Percentiles rank a stretch among this genome's conserved stretches.
These are phyloP conservation scores for Drosophila parvula DNA, from an alignment of 1,140 invertebrate genomes.

Conservation along the genomic window DNA sequence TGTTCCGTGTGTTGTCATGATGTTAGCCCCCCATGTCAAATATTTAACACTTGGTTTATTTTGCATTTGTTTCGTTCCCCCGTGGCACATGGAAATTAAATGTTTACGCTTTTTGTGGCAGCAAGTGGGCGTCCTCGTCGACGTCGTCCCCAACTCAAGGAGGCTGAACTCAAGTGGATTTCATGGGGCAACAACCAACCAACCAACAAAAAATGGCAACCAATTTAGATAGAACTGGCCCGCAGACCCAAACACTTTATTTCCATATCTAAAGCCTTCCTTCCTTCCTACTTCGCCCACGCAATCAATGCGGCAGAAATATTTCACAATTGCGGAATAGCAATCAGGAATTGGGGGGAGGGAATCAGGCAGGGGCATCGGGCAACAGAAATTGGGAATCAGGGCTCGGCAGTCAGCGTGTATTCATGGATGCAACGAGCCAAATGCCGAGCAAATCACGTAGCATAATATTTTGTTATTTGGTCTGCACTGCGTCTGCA, in stretches of 20 bases:
- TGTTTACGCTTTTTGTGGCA: conserved; percentile 81
- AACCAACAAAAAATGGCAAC: conserved; percentile 51
- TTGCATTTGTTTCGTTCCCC: conserved; percentile 58
- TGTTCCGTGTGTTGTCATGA: not conserved
- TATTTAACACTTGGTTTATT: conserved; percentile 81
- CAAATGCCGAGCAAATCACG: conserved; percentile 69
- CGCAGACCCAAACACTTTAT: conserved; percentile 13
- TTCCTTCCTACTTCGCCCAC: conserved; percentile 31
- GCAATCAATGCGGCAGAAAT: conserved; percentile 60
- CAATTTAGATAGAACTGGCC: conserved; percentile 39
- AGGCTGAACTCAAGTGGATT: conserved; percentile 39
- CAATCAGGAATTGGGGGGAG: conserved; percentile 56
- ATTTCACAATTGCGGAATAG: conserved; percentile 64
- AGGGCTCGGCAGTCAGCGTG: not conserved
- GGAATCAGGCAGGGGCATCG: conserved; percentile 5
- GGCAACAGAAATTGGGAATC: conserved; percentile 4
- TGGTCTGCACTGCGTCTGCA: conserved; percentile 32
- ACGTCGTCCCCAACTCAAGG: conserved; percentile 35
- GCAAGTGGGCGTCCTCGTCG: conserved; percentile 66
- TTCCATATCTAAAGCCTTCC: conserved; percentile 9
- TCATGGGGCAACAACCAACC: conserved; percentile 42
- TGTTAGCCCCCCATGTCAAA: conserved; percentile 64
- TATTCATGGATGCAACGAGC: conserved; percentile 64
- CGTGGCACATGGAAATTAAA: conserved; percentile 76
- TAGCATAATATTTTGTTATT: conserved; percentile 79